Conservation (phyloP, 2,888 invertebrate genomes). For the Prosopocoilus inquinatus region DNA sequence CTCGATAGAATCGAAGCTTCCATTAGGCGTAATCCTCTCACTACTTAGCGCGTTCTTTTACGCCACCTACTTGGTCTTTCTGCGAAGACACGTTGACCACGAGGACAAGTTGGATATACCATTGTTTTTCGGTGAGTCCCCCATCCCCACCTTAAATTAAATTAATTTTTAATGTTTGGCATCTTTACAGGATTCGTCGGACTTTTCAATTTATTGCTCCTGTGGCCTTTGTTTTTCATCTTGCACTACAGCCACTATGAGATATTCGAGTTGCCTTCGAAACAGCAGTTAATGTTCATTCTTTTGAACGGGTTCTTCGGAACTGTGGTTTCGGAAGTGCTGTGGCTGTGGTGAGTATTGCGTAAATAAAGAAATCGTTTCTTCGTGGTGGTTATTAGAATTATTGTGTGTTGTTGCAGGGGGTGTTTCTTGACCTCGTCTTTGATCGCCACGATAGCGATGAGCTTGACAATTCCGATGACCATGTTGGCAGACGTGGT, state of each 20-base stretch:
- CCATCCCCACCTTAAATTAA: neutral
- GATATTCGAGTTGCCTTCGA: constrained; percentile 80
- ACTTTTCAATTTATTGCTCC: constrained; percentile 78
- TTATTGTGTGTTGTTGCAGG: too few species aligned
- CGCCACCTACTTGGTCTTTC: constrained; percentile 84
- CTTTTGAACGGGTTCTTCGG: constrained; percentile 86
- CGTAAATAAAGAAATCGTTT: too few species aligned
- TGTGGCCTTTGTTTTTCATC: constrained; percentile 89
- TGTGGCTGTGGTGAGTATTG: constrained; percentile 88
- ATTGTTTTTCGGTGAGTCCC: constrained; percentile 82
- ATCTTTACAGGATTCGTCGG: constrained; percentile 84
- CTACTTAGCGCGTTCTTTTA: constrained; percentile 87
- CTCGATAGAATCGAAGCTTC: constrained; percentile 63
- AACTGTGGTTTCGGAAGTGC: constrained; percentile 85
- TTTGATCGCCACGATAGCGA: constrained; percentile 80
- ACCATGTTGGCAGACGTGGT: constrained; percentile 82
- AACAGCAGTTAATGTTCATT: constrained; percentile 75
- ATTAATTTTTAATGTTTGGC: constrained; percentile 12
- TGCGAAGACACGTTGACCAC: constrained; percentile 82
- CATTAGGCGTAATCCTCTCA: constrained; percentile 76
- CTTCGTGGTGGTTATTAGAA: too few species aligned
- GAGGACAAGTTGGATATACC: constrained; percentile 94
- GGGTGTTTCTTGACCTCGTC: constrained; percentile 93
- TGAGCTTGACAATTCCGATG: constrained; percentile 86
- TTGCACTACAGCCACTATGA: constrained; percentile 82